These are phyloP conservation scores for Darevskia nairensis DNA, from an alignment of 2,797 vertebrate species.

Conservation along the genomic window DNA sequence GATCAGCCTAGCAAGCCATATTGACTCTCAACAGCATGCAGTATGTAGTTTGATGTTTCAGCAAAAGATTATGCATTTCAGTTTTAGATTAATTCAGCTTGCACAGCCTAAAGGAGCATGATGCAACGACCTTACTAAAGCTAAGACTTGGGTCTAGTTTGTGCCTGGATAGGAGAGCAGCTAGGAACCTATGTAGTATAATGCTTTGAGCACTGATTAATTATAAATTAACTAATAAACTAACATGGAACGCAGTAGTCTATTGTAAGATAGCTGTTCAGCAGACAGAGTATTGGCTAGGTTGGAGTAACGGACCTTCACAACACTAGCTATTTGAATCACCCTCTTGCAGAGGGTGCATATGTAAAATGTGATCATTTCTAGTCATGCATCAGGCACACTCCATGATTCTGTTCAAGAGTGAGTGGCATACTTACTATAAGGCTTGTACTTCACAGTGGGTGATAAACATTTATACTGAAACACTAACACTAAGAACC, in stretches of 20 bases:
- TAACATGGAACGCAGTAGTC: not conserved
- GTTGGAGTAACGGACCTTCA: not conserved
- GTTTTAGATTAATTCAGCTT: not conserved
- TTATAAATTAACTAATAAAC: not conserved
- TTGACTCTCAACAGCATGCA: not conserved
- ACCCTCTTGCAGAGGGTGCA: not conserved
- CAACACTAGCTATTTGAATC: not conserved
- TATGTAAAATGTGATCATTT: not conserved
- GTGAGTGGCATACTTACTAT: not conserved
- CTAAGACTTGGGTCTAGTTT: not conserved
- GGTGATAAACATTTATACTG: not conserved
- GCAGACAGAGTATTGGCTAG: not conserved
- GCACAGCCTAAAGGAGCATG: not conserved
- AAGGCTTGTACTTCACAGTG: not conserved
- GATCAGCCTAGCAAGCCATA: not conserved
- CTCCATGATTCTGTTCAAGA: accelerated
- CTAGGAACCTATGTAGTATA: not conserved
- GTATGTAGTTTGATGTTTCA: not conserved
- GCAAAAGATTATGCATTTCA: not conserved
- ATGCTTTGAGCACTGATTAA: not conserved
- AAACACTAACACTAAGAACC: not conserved
- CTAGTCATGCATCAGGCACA: not conserved
- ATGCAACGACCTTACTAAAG: not conserved
- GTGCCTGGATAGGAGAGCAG: not conserved
- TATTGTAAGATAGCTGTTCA: not conserved